Evolutionary conservation across 2,113 vertebrate genomes (phyloP).

Genomic region (Hyperopisus bebe): DNA sequence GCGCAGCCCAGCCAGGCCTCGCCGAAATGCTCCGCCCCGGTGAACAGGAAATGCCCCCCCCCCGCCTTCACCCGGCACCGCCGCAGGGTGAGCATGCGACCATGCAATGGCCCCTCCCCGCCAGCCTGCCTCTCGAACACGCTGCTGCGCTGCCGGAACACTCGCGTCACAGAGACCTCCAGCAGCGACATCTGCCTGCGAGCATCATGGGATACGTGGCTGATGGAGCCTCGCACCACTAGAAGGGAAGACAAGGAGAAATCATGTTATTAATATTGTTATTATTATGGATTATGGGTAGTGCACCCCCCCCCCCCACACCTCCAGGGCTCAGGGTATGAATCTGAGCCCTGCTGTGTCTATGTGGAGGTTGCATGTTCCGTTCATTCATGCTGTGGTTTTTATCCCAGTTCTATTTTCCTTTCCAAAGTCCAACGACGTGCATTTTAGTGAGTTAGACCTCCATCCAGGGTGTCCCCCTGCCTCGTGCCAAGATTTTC

Average conservation of each 20-base stretch:
- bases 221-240: conserved; percentile 72
- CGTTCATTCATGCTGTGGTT: not conserved
- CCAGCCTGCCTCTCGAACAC: conserved; percentile 55
- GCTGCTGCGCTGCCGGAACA: conserved; percentile 64
- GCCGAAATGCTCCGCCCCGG: conserved; percentile 69
- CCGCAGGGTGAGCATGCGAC: conserved; percentile 54
- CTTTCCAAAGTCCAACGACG: not conserved
- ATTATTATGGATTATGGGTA: not conserved
- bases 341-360: not conserved
- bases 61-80: conserved; percentile 64
- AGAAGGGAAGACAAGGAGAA: conserved; percentile 27
- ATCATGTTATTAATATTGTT: not conserved
- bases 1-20: conserved; percentile 78
- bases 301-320: not conserved
- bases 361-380: not conserved
- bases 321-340: not conserved
- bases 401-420: not conserved
- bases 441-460: too few species aligned
- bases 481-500: not conserved
- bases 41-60: conserved; percentile 73
- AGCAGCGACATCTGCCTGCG: conserved; percentile 53
- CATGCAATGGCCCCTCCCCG: conserved; percentile 47
- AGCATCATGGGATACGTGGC: conserved; percentile 52
- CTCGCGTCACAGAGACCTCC: conserved; percentile 45
- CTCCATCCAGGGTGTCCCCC: not conserved